Conservation (phyloP, 2,113 vertebrate genomes). For the Eolophus roseicapilla region DNA sequence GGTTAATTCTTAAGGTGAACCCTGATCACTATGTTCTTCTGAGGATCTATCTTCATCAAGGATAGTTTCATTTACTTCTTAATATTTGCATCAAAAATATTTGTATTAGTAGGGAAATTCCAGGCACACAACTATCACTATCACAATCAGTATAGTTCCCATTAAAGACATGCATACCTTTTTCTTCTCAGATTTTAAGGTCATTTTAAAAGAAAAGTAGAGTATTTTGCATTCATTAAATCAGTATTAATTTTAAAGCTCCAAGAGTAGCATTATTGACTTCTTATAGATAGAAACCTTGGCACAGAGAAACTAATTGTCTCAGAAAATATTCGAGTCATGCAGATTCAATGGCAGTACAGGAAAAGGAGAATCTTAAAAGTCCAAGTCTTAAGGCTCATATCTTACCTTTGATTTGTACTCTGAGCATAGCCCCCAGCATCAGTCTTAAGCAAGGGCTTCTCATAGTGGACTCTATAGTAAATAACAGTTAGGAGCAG, state of each 20-base stretch:
- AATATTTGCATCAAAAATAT: neutral
- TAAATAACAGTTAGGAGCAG: neutral
- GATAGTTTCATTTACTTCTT: neutral
- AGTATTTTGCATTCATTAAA: neutral
- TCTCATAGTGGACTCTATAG: neutral
- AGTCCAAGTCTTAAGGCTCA: neutral
- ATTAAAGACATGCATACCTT: neutral
- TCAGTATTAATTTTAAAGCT: neutral
- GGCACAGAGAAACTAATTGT: neutral
- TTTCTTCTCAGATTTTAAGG: neutral
- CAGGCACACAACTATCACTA: neutral
- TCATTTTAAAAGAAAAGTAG: neutral
- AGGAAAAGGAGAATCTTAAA: neutral
- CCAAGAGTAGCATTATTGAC: neutral
- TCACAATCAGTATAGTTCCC: neutral
- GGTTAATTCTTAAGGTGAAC: neutral
- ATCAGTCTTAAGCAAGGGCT: neutral
- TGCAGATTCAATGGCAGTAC: neutral
- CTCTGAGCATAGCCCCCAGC: neutral
- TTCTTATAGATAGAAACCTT: neutral
- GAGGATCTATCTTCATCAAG: neutral
- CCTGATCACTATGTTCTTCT: neutral
- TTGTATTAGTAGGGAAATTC: neutral
- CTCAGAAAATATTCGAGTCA: neutral
- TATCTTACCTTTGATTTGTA: neutral